Base-by-base conservation (phyloP, 2,888 invertebrate genomes). In the Pherbina coryleti region DNA sequence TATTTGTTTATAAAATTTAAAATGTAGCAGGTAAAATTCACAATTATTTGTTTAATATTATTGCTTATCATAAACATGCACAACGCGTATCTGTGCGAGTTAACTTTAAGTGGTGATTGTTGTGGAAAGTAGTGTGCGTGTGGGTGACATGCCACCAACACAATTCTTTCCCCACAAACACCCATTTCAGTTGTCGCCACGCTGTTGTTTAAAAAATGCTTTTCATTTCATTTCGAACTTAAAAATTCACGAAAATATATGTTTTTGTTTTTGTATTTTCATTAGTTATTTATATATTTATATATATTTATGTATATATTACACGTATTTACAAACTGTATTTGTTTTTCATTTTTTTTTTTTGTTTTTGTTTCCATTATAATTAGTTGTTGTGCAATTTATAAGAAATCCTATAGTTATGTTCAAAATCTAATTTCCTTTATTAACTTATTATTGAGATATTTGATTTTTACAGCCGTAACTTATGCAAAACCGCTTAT, bases 41-140 rank as follows among this genome's bases (percentile, higher is more conserved):
- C 79, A 79, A 73, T 77, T 79, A 80, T 79, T 81, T 78, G 78
- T 81, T 80, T 72, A 81, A 78, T 81, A 81, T 84, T 88, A 88
- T 88, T 88, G 88, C 88, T 88, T 88, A 86, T 88, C 86, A 85
- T 88, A 88, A 88, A 87, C 87, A 76, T 70, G 49, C 76, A 37
- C 76, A 76, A 75, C 66, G 75, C 75, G 75, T 66, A n/a, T 75
- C 28, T 5, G 5, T 19, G 60, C 19, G 74, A 53, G 1, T 19
- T 4, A 31, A 8, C 8, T 19, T 28, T 34, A 55, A 55, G 19
- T 19, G 22, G 19, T 55, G 22, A 0, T 55, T 19, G 55, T 14
- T 9, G 55, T 2, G 5, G 55, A 55, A 55, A 31, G 31, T 31
- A 31, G n/a, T n/a, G n/a, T n/a, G n/a, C n/a, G 37, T 8, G 37